Percentiles rank a stretch among this genome's conserved stretches.
Evolutionary conservation across 64 coral and sea anemone species (phyloP).

Genomic region (Hydrozoanthus tunicans): DNA sequence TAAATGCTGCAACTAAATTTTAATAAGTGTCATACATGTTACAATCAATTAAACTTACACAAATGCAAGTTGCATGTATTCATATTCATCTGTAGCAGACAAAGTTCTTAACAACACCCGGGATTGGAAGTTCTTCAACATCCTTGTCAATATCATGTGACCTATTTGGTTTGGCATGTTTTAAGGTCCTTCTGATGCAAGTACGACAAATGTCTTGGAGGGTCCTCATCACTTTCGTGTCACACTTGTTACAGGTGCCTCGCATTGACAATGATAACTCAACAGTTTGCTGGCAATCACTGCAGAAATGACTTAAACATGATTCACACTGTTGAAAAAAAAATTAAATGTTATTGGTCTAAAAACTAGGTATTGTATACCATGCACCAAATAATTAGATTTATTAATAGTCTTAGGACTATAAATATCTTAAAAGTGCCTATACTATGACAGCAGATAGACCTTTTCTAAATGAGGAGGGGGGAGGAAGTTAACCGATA

Average conservation of each 20-base stretch:
- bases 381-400: no score
- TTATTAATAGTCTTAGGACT: no score
- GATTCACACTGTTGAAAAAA: slow-evolving; percentile 6
- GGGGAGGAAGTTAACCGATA: no score
- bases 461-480: no score
- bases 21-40: no score
- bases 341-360: not conserved
- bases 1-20: no score
- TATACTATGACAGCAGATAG: no score
- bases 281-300: slow-evolving; percentile 19
- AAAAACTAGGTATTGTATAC: no score
- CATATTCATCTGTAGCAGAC: slow-evolving; percentile 29
- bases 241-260: slow-evolving; percentile 40
- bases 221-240: slow-evolving; percentile 39
- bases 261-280: not conserved
- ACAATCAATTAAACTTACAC: no score
- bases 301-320: slow-evolving; percentile 45
- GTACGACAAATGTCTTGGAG: slow-evolving; percentile 46
- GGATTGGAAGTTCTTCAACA: slow-evolving; percentile 48
- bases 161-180: not conserved
- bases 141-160: slow-evolving; percentile 35
- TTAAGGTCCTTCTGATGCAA: slow-evolving; percentile 11
- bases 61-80: no score
- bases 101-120: slow-evolving; percentile 31
- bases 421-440: no score